Evolutionary conservation across 2,888 invertebrate genomes (phyloP), one percentile per base, ranked within the genome.

Genomic region (Macrophya alboannulata): DNA sequence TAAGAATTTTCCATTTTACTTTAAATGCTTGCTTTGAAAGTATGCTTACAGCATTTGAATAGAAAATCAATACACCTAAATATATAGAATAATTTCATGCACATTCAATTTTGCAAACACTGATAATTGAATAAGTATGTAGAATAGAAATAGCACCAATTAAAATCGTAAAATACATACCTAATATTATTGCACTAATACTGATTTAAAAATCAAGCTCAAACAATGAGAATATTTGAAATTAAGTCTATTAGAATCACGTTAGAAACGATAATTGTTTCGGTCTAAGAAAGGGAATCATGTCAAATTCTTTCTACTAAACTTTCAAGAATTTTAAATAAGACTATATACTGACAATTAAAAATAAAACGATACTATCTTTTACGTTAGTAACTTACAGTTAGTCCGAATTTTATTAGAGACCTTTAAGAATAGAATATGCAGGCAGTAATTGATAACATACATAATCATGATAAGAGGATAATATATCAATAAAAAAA

Each of bases 401-500:
- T 71, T 71, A 37, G 40, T 71, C 37, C 17, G 37, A 55, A 4
- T 37, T 77, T 17, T 40, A 48, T 48, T 25, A 25, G 15, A 76
- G 48, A 21, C 25, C 25, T 76, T 76, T 10, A 25, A 10, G 15
- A 76, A 48, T 76, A 76, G 21, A 76, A 45, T 48, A 25, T 76
- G 51, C 25, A 76, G 76, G 51, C 51, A 17, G 76, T 51, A 76
- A 15, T 37, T 31, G 21, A n/a, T n/a, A 51, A n/a, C 21, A 51
- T 51, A 55, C 12, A 43, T 59, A 82, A 65, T 65, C 25, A 65
- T 82, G 25, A 65, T 45, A 43, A 31, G 15, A 45, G 25, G 25
- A 15, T 82, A 17, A 43, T 71, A 71, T 83, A 83, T 71, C 48
- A 83, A 83, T 83, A 68, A 71, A 83, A 83, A 83, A 68, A 51